These are phyloP conservation scores for Drosophila teissieri DNA, from an alignment of 1,140 invertebrate genomes.

Conservation along the genomic window DNA sequence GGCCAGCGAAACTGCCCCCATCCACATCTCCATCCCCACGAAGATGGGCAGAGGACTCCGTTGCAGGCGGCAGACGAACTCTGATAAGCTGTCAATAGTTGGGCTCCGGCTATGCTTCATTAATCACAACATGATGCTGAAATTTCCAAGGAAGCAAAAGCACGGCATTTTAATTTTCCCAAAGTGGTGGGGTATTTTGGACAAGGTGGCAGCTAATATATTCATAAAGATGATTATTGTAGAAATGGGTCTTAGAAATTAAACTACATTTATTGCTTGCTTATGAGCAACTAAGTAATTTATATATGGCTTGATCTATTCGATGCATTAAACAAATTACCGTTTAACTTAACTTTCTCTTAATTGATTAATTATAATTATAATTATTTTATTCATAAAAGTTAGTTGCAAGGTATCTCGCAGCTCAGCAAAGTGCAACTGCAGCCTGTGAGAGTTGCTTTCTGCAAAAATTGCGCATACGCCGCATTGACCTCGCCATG, in stretches of 20 bases:
- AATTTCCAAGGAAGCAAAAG: constrained; percentile 42
- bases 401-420: background rate
- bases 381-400: too few species aligned
- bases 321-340: too few species aligned
- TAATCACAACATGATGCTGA: constrained; percentile 76
- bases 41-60: background rate
- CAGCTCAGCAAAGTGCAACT: background rate
- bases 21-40: too few species aligned
- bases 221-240: too few species aligned
- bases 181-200: constrained; percentile 1
- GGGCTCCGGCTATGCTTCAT: constrained; percentile 68
- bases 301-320: too few species aligned
- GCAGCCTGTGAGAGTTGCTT: constrained; percentile 20
- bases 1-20: background rate
- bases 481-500: constrained; percentile 68
- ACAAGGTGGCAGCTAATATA: background rate
- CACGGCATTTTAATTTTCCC: constrained; percentile 2
- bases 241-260: too few species aligned
- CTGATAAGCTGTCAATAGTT: constrained; percentile 79
- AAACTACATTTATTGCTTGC: too few species aligned
- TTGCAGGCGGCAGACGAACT: constrained; percentile 23
- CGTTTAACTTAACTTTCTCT: background rate
- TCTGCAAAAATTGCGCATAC: constrained; percentile 71
- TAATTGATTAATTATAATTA: too few species aligned
- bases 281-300: too few species aligned